Conservation (phyloP, 2,797 vertebrate species). For the Siniperca obscura region DNA sequence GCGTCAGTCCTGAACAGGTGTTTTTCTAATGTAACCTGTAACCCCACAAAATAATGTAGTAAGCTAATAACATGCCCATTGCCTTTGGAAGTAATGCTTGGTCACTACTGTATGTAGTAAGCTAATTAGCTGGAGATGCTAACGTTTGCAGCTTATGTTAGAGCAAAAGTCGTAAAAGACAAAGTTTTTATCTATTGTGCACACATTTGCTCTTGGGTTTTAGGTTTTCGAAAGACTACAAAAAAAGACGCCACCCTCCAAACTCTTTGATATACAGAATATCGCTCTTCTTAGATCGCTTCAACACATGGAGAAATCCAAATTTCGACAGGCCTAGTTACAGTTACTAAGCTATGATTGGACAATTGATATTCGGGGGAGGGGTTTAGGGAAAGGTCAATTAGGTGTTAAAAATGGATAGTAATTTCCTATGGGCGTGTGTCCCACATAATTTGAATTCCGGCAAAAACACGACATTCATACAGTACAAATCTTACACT, state of each 20-base stretch:
- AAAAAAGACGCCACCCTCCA: not conserved
- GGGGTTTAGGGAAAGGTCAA: conserved; percentile 20
- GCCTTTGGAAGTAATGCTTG: not conserved
- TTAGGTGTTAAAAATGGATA: conserved; percentile 8
- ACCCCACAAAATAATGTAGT: not conserved
- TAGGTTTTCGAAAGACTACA: not conserved
- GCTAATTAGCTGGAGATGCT: not conserved
- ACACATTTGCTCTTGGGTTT: not conserved
- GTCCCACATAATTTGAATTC: conserved; percentile 22
- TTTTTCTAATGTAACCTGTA: not conserved
- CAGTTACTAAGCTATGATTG: not conserved
- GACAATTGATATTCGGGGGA: not conserved
- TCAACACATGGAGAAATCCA: conserved; percentile 7
- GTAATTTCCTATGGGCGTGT: conserved; percentile 9
- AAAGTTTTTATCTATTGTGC: not conserved
- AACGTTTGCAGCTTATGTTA: not conserved
- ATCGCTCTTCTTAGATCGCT: not conserved
- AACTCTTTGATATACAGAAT: not conserved
- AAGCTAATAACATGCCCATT: not conserved
- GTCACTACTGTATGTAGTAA: not conserved
- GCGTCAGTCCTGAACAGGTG: not conserved
- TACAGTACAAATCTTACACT: conserved; percentile 23
- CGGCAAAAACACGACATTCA: conserved; percentile 50
- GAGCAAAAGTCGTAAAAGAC: not conserved
- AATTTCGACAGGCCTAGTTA: conserved; percentile 23